Evolutionary conservation across 2,797 vertebrate genomes (phyloP), one percentile per base, ranked within the genome.

Genomic region (Myotis planiceps): DNA sequence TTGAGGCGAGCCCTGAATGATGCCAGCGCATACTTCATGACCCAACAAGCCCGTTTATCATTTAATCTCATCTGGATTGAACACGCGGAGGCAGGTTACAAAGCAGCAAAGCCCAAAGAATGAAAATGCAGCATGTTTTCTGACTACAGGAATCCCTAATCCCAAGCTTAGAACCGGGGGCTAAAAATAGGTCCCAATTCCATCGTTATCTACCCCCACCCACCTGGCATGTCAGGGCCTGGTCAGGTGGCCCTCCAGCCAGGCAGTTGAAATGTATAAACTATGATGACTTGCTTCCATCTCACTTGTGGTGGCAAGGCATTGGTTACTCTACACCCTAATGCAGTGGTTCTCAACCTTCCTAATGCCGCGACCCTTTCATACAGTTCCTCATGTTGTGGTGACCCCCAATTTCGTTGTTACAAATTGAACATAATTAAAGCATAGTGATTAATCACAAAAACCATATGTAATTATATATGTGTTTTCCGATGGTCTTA

Each of bases 11-110:
- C 65, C 29, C 65, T 49, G 85, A 88, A 94, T 92, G 90, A 83
- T 74, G 94, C 39, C 84, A 88, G 82, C 65, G 51, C 78, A 68
- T 53, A 93, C 92, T 96, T 96, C 94, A 96, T 97, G 95, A 93
- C 94, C 93, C 93, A 97, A 80, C 65, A 90, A 97, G 85, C 85
- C 82, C 1, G 3, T 89, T 96, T 96, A 96, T 98, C 97, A 86
- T 92, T 95, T 94, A 94, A 97, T 98, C 97, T 95, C 88, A 97
- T 98, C 94, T 96, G 51, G 96, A 93, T 97, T 96, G 96, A 97
- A 72, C 47, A 79, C 94, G 49, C 4, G 15, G 78, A 97, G 94
- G 85, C 90, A 80, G 81, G 92, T 93, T 93, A 90, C 65, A 88
- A 87, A 97, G 85, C 84, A 92, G 78, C 90, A 88, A 86, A 96